Evolutionary conservation across 2,888 invertebrate species (phyloP), one percentile per base, ranked within the genome.

Genomic region (Euphydryas editha): DNA sequence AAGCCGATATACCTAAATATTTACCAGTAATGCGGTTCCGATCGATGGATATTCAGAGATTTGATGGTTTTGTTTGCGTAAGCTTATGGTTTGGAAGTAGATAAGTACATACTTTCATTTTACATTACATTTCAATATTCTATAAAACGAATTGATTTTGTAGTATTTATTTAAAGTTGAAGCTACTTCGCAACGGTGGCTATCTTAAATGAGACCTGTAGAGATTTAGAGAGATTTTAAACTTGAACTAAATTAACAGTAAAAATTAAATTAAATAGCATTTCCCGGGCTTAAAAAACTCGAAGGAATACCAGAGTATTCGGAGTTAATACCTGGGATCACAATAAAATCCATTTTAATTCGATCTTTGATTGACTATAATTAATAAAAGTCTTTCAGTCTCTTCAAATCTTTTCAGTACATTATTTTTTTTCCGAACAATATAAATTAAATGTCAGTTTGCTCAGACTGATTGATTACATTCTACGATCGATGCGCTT

Each of bases 401-500:
- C n/a, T n/a, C n/a, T n/a, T n/a, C n/a, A 17, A 30, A 30, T 11
- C 10, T 17, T 54, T 54, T 54, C n/a, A 54, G 36, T 15, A 54
- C 13, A 42, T 49, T 1, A 47, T 36, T 51, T n/a, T 56, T 59
- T 60, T 59, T 61, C 30, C 36, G 60, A 65, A 64, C 59, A 49
- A 69, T 73, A 70, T 65, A 75, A 76, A 75, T 73, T 72, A 76
- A 73, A 72, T 72, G 73, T 73, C 78, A 75, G 72, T 72, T 73
- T 67, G 66, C 70, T 72, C 67, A 65, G 60, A 60, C 72, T 78
- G 81, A 80, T 81, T 77, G 79, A 81, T 81, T 75, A 69, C 72
- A 72, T 74, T 73, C 67, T 62, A 56, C 65, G 67, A 69, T 73
- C 70, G 70, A 66, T 60, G 42, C 46, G 55, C 57, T 65, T 39